Base-by-base conservation (phyloP, 2,888 invertebrate genomes). In the Thyatira batis region DNA sequence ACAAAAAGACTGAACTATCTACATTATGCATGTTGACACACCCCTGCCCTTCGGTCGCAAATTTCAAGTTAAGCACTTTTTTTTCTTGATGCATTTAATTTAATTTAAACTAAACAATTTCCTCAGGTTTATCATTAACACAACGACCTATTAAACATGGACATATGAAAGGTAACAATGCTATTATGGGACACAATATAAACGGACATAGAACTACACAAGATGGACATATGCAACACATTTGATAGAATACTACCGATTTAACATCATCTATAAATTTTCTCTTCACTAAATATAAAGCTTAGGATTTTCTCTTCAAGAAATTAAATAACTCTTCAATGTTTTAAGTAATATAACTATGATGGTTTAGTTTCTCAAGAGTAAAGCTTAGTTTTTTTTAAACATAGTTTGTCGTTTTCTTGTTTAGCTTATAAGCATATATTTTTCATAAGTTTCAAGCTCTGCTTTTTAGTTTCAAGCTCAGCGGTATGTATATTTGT, bases 141-240 rank as follows among this genome's bases (percentile, higher is more conserved):
- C 75, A 77, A 17, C 59, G 65, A 13, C 49, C 55, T 0, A 77
- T 57, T 0, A 70, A 55, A 23, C 62, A 64, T 0, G 78, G 78
- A 45, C 82, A 81, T 20, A 79, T 2, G 0, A 75, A 0, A 1
- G 80, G 80, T 1, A 76, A 62, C 30, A 71, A 72, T 1, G 63
- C 60, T 1, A 81, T 55, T n/a, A 75, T n/a, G 0, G 69, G 58
- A 13, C 67, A 57, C 1, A 75, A 13, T 8, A 76, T 17, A 11
- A 69, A 60, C 0, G 80, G 80, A 21, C 57, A 73, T 0, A 51
- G n/a, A 0, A 48, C 30, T 1, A 67, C 17, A 52, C 64, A 63
- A 4, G 58, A 58, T 3, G 68, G 67, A 30, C 57, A 59, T 4
- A 72, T 54, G 45, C 71, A 69, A 50, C 63, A 65, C 67, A 67